These are phyloP conservation scores for Dolichallabes microphthalmus DNA, from an alignment of 2,113 vertebrate species.

Conservation along the genomic window DNA sequence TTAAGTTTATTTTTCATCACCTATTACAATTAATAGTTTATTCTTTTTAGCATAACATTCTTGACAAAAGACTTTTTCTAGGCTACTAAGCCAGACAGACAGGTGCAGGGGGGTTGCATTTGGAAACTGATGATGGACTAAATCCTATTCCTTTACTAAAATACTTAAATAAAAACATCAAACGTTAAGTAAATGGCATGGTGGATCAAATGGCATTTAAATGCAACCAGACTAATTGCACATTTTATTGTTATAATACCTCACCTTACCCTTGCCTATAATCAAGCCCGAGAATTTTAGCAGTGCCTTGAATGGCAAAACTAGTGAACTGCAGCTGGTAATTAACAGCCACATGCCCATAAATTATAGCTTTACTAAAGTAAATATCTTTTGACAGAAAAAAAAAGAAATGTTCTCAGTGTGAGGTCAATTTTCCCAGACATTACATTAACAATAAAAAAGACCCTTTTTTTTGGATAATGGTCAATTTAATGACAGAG, in stretches of 20 bases:
- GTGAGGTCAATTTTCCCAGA: background rate
- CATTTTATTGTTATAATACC: background rate
- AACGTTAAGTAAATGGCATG: background rate
- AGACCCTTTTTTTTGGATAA: background rate
- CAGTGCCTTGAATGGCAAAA: background rate
- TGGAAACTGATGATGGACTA: background rate
- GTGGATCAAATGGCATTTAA: background rate
- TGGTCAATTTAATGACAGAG: background rate
- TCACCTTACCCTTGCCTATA: background rate
- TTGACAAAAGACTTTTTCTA: background rate
- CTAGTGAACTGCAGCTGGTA: background rate
- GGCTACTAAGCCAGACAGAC: background rate
- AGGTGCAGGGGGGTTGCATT: background rate
- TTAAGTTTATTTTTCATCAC: background rate
- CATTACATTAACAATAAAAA: background rate
- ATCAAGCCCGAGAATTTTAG: background rate
- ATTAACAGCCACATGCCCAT: background rate
- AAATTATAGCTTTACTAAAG: background rate
- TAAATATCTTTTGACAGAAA: background rate
- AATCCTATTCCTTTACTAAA: background rate
- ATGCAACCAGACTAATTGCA: background rate
- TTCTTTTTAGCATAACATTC: background rate
- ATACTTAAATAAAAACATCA: background rate
- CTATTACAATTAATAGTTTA: background rate
- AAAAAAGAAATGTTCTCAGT: background rate